A percentile compares a stretch with the other conserved stretches of the same genome.
phyloP scores from a whole-genome alignment of 2,888 invertebrate species.

The Hirtodrosophila confusa region DNA sequence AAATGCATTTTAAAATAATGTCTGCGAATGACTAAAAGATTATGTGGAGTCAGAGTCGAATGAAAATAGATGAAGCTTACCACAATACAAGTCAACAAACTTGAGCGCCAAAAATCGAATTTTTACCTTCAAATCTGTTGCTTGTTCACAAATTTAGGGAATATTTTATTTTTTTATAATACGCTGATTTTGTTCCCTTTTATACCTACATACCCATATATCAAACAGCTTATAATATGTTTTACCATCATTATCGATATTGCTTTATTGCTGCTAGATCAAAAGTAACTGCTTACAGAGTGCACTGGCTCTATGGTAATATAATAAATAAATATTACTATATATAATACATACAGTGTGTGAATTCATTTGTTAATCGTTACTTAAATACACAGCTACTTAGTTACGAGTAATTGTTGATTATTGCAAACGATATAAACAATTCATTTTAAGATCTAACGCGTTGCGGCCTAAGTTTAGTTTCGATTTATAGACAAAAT shows the following conservation, averaged over 20 bases:
- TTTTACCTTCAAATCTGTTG: no score
- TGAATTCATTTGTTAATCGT: slow-evolving; percentile 30
- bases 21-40: no score
- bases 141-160: no score
- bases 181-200: no score
- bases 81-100: no score
- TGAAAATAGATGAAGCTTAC: no score
- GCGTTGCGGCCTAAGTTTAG: slow-evolving; percentile 37
- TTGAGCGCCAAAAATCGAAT: no score
- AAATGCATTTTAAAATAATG: background rate
- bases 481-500: slow-evolving; percentile 57
- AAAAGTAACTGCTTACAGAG: slow-evolving; percentile 60
- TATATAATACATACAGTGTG: slow-evolving; percentile 45
- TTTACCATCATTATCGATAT: slow-evolving; percentile 61
- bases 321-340: slow-evolving; percentile 75
- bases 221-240: slow-evolving; percentile 9
- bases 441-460: slow-evolving; percentile 47
- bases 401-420: slow-evolving; percentile 19
- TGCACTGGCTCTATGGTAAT: slow-evolving; percentile 43
- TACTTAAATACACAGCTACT: slow-evolving; percentile 40
- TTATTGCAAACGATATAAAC: slow-evolving; percentile 43
- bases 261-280: slow-evolving; percentile 73
- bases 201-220: no score
- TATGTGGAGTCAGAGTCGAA: no score
- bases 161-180: no score